These are phyloP conservation scores for Eilema griseolum DNA, from an alignment of 2,888 invertebrate genomes.

Conservation along the genomic window DNA sequence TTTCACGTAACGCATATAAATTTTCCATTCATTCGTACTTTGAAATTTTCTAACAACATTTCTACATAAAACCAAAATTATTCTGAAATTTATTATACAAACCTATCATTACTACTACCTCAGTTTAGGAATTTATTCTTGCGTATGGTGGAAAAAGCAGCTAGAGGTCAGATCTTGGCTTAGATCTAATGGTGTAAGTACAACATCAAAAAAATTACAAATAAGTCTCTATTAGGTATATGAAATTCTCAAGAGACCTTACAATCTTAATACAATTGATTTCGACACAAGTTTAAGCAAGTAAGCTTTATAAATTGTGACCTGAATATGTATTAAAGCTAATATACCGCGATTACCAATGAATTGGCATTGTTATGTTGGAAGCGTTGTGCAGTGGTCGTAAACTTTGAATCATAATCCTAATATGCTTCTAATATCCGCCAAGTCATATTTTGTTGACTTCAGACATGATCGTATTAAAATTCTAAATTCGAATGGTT, in stretches of 20 bases:
- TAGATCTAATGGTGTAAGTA: neutral
- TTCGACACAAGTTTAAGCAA: slow-evolving; percentile 5
- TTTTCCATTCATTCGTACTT: too few species aligned
- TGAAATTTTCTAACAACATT: too few species aligned
- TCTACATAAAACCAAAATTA: too few species aligned
- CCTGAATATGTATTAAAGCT: slow-evolving; percentile 14
- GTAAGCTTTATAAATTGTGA: slow-evolving; percentile 4
- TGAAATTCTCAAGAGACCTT: neutral
- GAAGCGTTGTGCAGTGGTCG: slow-evolving; percentile 10
- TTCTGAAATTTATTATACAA: too few species aligned
- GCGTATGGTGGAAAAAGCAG: too few species aligned
- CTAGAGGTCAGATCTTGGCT: neutral
- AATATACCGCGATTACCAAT: neutral
- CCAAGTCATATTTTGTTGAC: neutral
- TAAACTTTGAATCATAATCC: slow-evolving; percentile 18
- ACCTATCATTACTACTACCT: too few species aligned
- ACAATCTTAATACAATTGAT: slow-evolving; percentile 11
- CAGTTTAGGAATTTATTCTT: neutral
- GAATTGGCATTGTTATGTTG: slow-evolving; percentile 8
- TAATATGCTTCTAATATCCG: slow-evolving; percentile 25
- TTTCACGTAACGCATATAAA: too few species aligned
- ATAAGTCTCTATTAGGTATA: neutral
- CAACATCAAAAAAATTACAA: neutral
- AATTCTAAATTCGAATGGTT: neutral
- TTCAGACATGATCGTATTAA: neutral